A percentile compares a stretch with the other conserved stretches of the same genome.
Evolutionary conservation across 2,888 invertebrate species (phyloP).

Genomic region (Tethea ocularis): DNA sequence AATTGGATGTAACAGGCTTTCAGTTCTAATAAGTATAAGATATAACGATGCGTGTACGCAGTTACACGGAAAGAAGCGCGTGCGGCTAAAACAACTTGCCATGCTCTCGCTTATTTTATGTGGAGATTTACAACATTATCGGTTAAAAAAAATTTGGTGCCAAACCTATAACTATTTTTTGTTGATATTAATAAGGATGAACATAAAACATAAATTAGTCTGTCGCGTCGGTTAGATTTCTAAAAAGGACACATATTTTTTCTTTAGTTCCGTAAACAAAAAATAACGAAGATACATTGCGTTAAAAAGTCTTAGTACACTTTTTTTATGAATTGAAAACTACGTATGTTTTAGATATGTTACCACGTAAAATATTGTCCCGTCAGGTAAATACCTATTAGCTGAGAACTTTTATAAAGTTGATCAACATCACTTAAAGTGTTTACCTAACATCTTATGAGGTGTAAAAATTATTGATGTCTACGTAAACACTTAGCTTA

Average conservation of each 20-base stretch:
- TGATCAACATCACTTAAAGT: not conserved
- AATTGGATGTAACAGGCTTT: slow-evolving; percentile 67
- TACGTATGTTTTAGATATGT: too few relatives aligned
- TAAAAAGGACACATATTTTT: too few relatives aligned
- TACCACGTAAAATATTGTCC: not conserved
- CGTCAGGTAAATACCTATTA: not conserved
- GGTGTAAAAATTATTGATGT: slow-evolving; percentile 8
- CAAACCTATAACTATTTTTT: too few relatives aligned
- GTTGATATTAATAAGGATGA: too few relatives aligned
- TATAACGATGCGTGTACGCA: slow-evolving; percentile 35
- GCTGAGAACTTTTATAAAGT: not conserved
- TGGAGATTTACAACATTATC: not conserved
- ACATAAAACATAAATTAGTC: too few relatives aligned
- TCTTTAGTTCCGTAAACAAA: too few relatives aligned
- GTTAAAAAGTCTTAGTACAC: too few relatives aligned
- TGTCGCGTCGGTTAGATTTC: too few relatives aligned
- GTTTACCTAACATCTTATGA: not conserved
- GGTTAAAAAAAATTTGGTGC: too few relatives aligned
- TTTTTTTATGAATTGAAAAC: too few relatives aligned
- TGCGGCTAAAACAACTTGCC: slow-evolving; percentile 33
- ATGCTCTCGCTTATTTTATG: slow-evolving; percentile 13
- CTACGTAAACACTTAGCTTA: not conserved
- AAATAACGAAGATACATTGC: too few relatives aligned
- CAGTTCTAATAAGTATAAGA: slow-evolving; percentile 47
- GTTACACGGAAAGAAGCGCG: slow-evolving; percentile 52